Conservation (phyloP, 2,797 vertebrate genomes). For the Etheostoma nigrum region DNA sequence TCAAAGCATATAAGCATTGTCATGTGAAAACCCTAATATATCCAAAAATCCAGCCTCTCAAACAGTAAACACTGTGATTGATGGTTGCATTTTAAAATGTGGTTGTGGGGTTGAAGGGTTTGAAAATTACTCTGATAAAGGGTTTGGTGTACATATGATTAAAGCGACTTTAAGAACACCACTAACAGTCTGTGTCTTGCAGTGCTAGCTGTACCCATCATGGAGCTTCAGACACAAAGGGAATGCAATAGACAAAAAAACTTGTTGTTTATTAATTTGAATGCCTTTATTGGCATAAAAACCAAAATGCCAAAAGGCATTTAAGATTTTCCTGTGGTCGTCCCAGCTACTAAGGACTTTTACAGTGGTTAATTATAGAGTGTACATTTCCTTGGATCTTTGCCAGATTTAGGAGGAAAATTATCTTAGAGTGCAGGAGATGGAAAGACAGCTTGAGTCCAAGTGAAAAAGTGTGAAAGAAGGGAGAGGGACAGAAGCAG, state of each 20-base stretch:
- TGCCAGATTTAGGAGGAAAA: constrained; percentile 72
- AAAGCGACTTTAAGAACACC: background rate
- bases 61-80: background rate
- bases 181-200: background rate
- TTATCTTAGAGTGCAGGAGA: constrained; percentile 34
- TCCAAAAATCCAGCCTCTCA: background rate
- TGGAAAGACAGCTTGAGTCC: constrained; percentile 38
- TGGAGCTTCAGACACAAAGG: background rate
- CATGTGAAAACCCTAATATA: background rate
- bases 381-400: constrained; percentile 76
- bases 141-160: background rate
- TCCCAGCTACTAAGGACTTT: constrained; percentile 59
- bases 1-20: background rate
- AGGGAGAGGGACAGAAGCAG: constrained; percentile 62
- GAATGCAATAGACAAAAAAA: background rate
- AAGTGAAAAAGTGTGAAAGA: constrained; percentile 47
- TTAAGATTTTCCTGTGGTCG: constrained; percentile 34
- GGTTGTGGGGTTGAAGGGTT: background rate
- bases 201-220: background rate
- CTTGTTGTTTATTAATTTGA: constrained; percentile 45
- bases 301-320: too few relatives aligned
- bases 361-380: constrained; percentile 85
- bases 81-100: background rate
- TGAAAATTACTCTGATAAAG: background rate
- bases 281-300: background rate